Base-by-base conservation (phyloP, 1,140 invertebrate species). In the Hycleus phaleratus region DNA sequence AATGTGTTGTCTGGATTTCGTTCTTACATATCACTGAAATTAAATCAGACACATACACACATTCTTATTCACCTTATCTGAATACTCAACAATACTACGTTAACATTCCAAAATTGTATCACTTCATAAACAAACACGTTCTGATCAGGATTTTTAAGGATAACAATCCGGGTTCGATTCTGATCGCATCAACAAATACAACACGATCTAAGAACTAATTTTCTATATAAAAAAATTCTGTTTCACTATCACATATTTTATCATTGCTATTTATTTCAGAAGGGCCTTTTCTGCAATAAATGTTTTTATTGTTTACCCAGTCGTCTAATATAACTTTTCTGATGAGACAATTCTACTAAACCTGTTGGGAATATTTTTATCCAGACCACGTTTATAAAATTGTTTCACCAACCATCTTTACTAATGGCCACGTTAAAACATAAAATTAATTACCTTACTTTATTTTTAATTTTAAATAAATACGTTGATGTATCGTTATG, bases 1-100 rank as follows among this genome's bases (percentile, higher is more conserved):
- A 32, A 62, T 60, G 61, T 64, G 32, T 32, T 32, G 62, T 68
- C 56, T 65, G 56, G 58, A 60, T 63, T 58, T 58, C 52, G 55
- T 59, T 47, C 60, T 63, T 61, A 60, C 57, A 56, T 55, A 64
- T 59, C 61, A 50, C 55, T 59, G 39, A 40, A 56, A 58, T 64
- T 62, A 67, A 56, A 62, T 66, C 60, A 62, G 50, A 61, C 49
- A 55, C 51, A 42, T 51, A 53, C 51, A 53, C 51, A 7, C 18
- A 18, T 18, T 18, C 32, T 32, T 32, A 32, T 32, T 32, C 32
- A 32, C 7, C 32, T 32, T 32, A 32, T 32, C 32, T 32, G 32
- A 32, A 32, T 5, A 32, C 3, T 32, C 4, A 32, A 1, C 32
- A 32, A 4, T 32, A 32, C 7, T 32, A 32, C 32, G 32, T 32